phyloP scores from a whole-genome alignment of 2,113 vertebrate species.

The Mesitornis unicolor region DNA sequence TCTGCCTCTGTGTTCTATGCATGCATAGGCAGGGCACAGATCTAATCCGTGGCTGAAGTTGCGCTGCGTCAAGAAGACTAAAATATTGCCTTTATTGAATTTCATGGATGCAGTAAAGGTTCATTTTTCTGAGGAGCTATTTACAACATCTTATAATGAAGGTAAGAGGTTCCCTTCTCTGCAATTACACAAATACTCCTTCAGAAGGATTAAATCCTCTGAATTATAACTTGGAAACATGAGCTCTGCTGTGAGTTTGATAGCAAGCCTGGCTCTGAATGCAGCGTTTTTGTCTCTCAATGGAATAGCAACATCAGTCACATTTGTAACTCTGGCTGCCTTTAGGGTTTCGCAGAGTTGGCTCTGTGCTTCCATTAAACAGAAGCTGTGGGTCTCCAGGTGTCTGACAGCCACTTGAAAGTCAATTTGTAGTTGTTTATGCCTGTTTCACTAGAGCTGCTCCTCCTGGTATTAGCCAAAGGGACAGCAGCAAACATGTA shows the following conservation, averaged over 20 bases:
- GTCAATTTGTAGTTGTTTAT: background rate
- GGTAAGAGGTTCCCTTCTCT: background rate
- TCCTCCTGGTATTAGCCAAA: background rate
- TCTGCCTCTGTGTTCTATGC: background rate
- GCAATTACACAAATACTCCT: background rate
- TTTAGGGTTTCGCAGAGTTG: background rate
- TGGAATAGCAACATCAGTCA: background rate
- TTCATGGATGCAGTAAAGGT: background rate
- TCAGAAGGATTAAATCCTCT: background rate
- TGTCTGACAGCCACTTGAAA: background rate
- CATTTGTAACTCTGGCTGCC: background rate
- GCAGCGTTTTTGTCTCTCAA: background rate
- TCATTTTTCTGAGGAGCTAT: background rate
- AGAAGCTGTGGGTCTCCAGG: background rate
- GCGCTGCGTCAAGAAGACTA: background rate
- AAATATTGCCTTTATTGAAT: background rate
- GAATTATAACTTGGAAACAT: background rate
- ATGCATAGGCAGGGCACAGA: background rate
- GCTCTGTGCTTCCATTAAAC: background rate
- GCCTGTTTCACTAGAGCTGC: background rate
- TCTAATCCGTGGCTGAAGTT: background rate
- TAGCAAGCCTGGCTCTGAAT: background rate
- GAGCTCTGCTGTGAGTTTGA: background rate
- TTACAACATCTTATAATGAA: background rate
- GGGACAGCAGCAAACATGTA: background rate